Evolutionary conservation across 2,797 vertebrate species (phyloP).

Genomic region (Danio jaintianensis): DNA sequence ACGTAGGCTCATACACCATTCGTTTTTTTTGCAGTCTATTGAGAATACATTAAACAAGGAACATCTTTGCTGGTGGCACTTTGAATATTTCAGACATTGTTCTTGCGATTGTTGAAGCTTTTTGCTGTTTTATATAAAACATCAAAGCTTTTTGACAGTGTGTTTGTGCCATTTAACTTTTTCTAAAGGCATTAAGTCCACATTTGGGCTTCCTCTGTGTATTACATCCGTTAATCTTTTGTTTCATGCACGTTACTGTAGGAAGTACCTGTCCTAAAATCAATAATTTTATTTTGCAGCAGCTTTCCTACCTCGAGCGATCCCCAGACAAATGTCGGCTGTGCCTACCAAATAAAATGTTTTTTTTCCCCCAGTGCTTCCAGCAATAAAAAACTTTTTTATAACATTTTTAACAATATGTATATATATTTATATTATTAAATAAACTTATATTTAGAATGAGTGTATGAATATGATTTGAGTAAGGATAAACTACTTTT

Average conservation of each 20-base stretch:
- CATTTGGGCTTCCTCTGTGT: background rate
- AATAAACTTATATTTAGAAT: too few species aligned
- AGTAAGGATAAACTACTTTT: too few species aligned
- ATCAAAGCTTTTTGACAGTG: slow-evolving; percentile 18
- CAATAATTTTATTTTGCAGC: slow-evolving; percentile 15
- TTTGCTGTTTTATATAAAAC: slow-evolving; percentile 5
- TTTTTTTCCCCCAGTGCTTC: slow-evolving; percentile 29
- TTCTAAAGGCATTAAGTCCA: background rate
- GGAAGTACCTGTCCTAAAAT: slow-evolving; percentile 12
- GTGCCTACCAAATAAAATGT: slow-evolving; percentile 29
- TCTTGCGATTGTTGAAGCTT: slow-evolving; percentile 17
- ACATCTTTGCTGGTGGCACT: slow-evolving; percentile 24
- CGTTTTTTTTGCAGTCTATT: slow-evolving; percentile 36
- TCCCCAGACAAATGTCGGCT: slow-evolving; percentile 27
- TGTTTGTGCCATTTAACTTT: background rate
- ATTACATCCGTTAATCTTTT: background rate
- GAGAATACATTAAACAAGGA: slow-evolving; percentile 31
- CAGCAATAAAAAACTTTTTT: background rate
- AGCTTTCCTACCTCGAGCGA: slow-evolving; percentile 27
- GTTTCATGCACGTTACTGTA: slow-evolving; percentile 14
- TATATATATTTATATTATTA: too few species aligned
- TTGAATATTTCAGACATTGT: slow-evolving; percentile 40
- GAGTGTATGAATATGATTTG: too few species aligned
- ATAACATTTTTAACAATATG: too few species aligned
- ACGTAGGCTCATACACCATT: background rate